phyloP scores from a whole-genome alignment of 2,113 vertebrate species.

The Tetrax tetrax region DNA sequence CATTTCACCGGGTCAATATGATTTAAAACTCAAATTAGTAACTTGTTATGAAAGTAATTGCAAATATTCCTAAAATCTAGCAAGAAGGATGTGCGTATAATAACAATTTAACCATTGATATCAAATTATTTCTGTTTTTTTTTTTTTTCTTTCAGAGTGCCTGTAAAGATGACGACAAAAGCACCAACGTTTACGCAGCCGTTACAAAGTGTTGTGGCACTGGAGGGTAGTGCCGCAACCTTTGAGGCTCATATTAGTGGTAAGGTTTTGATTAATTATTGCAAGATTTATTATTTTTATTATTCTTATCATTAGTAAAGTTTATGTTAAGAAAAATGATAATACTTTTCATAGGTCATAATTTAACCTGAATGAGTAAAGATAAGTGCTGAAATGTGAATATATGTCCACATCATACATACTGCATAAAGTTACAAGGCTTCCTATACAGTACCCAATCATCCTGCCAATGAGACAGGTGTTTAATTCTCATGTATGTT shows the following conservation, averaged over 20 bases:
- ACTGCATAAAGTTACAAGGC: neutral
- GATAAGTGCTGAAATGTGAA: neutral
- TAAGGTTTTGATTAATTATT: slow-evolving; percentile 74
- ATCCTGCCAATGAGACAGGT: neutral
- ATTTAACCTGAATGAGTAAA: neutral
- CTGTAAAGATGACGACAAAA: slow-evolving; percentile 90
- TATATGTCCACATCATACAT: neutral
- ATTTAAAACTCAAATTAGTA: neutral
- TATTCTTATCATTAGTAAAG: neutral
- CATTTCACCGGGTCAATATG: neutral
- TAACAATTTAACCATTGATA: neutral
- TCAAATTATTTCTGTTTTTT: neutral
- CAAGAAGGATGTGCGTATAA: neutral
- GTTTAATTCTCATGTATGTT: neutral
- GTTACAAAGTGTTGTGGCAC: slow-evolving; percentile 98
- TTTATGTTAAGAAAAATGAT: neutral
- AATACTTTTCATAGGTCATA: neutral
- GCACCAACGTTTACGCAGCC: slow-evolving; percentile 95
- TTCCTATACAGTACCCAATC: neutral
- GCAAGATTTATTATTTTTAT: neutral
- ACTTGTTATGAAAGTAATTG: neutral
- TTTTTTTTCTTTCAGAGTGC: slow-evolving; percentile 84
- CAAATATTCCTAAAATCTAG: neutral
- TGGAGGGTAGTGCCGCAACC: slow-evolving; percentile 99
- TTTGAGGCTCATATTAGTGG: slow-evolving; percentile 99